Evolutionary conservation across 2,797 vertebrate genomes (phyloP).

Genomic region (Enteromius fasciolatus): DNA sequence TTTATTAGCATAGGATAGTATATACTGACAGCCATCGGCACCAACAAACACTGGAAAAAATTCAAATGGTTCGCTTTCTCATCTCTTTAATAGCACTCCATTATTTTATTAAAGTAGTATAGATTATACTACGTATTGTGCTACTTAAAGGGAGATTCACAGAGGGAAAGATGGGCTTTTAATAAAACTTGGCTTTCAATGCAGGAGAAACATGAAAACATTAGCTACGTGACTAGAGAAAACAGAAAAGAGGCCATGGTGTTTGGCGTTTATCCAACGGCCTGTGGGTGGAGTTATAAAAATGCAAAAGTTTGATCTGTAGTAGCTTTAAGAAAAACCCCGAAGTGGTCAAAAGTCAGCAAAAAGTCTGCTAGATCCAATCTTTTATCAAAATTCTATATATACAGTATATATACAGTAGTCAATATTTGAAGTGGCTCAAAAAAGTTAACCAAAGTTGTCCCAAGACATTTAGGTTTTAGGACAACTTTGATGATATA

Average conservation of each 20-base stretch:
- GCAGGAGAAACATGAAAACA: neutral
- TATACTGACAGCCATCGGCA: neutral
- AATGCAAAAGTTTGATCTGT: neutral
- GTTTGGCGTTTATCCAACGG: neutral
- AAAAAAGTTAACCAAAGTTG: too few relatives aligned
- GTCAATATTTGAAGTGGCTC: too few relatives aligned
- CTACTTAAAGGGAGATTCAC: neutral
- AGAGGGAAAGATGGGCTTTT: neutral
- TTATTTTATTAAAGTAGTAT: neutral
- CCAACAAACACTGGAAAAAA: neutral
- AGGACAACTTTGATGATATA: too few relatives aligned
- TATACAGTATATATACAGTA: too few relatives aligned
- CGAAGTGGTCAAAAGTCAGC: neutral
- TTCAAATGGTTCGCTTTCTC: neutral
- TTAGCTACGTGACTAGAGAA: neutral
- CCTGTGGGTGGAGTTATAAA: neutral
- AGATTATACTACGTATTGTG: neutral
- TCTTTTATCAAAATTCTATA: neutral
- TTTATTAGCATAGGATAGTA: too few relatives aligned
- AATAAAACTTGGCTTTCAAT: conserved; percentile 1
- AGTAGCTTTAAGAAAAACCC: neutral
- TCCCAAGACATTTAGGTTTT: too few relatives aligned
- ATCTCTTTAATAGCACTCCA: neutral
- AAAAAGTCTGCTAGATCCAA: neutral
- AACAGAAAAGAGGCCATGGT: neutral